Evolutionary conservation across 2,888 invertebrate genomes (phyloP), one percentile per base, ranked within the genome.

Genomic region (Oscheius sp.): DNA sequence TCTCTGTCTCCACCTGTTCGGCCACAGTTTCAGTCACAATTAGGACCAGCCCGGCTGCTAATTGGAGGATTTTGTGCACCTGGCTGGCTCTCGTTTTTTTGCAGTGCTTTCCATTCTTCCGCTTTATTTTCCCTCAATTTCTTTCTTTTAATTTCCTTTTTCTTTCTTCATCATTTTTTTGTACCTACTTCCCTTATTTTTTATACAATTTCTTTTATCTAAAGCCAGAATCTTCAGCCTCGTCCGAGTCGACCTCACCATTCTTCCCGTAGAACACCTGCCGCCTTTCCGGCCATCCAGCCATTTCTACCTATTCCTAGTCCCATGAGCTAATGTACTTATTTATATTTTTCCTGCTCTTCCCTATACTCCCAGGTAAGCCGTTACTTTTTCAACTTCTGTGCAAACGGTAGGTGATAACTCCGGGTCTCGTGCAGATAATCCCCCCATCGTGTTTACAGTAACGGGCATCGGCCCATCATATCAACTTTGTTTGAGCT

Each of bases 51-150:
- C 63, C 43, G 9, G 21, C n/a, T 41, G n/a, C 25, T 52, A 52
- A 66, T 66, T 66, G 66, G 23, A 49, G 66, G 66, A 66, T 66
- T 64, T 66, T 21, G 66, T 52, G 52, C 66, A 66, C 66, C 66
- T 66, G 66, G n/a, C 63, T 23, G n/a, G 9, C 5, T 43, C 61
- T 35, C 59, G 2, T 61, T n/a, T 43, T 61, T 61, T 21, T 61
- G 41, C 61, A 21, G 27, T 29, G 21, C 27, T 29, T 16, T 58
- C 27, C 25, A 23, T 49, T 49, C 16, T 49, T 18, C 18, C 18
- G 18, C 18, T 13, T 13, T 3, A 49, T 49, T 49, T 49, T 49
- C 49, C 49, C 16, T 49, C 21, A 49, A 49, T 21, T 49, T 49
- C 49, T 7, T 13, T 45, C 45, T 12, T n/a, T n/a, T n/a, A n/a